Evolutionary conservation across 2,113 vertebrate genomes (phyloP).

Genomic region (Reinhardtius hippoglossoides): DNA sequence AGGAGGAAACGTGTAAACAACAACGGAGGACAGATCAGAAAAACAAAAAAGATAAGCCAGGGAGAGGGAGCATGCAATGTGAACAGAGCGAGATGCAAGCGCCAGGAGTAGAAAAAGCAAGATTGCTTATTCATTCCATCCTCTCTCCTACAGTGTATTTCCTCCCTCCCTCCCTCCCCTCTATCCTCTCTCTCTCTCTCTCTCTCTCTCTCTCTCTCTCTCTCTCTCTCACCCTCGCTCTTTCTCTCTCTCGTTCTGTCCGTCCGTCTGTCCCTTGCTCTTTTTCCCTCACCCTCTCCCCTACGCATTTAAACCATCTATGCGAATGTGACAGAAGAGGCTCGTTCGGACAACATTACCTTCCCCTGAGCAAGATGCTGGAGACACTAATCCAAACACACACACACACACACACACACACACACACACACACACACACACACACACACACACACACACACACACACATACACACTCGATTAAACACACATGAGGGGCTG

Average conservation of each 20-base stretch:
- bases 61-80: constrained; percentile 70
- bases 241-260: constrained; percentile 42
- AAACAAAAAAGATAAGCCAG: constrained; percentile 41
- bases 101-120: constrained; percentile 76
- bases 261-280: constrained; percentile 42
- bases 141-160: constrained; percentile 65
- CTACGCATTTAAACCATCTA: constrained; percentile 71
- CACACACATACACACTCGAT: constrained; percentile 58
- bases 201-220: constrained; percentile 24
- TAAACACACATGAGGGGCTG: constrained; percentile 73
- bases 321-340: constrained; percentile 64
- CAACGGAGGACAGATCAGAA: constrained; percentile 54
- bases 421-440: constrained; percentile 59
- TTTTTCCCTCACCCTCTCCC: constrained; percentile 31
- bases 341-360: constrained; percentile 77
- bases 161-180: constrained; percentile 38
- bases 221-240: constrained; percentile 13
- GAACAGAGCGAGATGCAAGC: constrained; percentile 70
- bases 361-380: constrained; percentile 79
- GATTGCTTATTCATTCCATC: constrained; percentile 80
- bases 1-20: constrained; percentile 72
- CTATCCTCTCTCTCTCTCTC: constrained; percentile 40
- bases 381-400: constrained; percentile 76
- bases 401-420: constrained; percentile 21
- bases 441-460: constrained; percentile 39